Base-by-base conservation (phyloP, 1,140 invertebrate genomes). In the Galleria mellonella region DNA sequence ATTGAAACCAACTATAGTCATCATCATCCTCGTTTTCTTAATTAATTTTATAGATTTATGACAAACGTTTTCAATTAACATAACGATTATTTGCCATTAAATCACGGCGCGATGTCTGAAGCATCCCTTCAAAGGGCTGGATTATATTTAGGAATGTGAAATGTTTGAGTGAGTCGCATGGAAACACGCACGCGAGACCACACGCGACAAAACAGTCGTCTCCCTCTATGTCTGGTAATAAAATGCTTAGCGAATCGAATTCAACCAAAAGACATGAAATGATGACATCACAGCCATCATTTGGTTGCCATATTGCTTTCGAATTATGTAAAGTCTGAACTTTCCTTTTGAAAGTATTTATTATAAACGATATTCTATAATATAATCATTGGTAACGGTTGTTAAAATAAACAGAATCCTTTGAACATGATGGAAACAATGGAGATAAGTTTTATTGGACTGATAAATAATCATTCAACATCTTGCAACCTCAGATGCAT, bases 81-180 rank as follows among this genome's bases (percentile, higher is more conserved):
- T 49, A 49, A 52, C 42, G 32, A 45, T 54, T 49, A 54, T 35
- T 42, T 36, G 14, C 23, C 36, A 36, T 43, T 54, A 54, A 54
- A 54, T 54, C 51, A 54, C 31, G 3, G 4, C 13, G 5, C 31
- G 38, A 37, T 17, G 9, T 37, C 14, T 10, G 2, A 31, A 9
- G 35, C 14, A 9, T n/a, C 1, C 14, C 14, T 37, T 37, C 35
- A 37, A 37, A 37, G 15, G 35, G 28, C 15, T 10, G 32, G 32
- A 9, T 23, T 42, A 49, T 49, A 42, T 54, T 54, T 49, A 49
- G 47, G 35, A 37, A 37, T 37, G 35, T 54, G 31, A 45, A 49
- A 15, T 37, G 43, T 50, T 13, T 41, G 41, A 29, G 41, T 51
- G 44, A 51, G 31, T 44, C 44, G 31, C 37, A 29, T 2, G 17